Conservation (phyloP, 2,888 invertebrate species). For the Spatulosminthurus flaviceps region DNA sequence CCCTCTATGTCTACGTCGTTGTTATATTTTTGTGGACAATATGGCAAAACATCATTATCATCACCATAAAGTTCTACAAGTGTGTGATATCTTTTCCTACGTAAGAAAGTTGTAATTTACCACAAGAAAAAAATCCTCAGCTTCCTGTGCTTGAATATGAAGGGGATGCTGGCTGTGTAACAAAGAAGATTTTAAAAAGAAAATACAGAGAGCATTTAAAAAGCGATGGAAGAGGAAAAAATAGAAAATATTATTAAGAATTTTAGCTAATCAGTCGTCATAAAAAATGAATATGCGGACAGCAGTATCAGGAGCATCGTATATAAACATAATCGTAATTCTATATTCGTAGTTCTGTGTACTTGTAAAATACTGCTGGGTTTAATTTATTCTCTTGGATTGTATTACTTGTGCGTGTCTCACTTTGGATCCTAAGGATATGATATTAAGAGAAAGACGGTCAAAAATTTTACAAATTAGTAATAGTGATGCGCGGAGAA, state of each 20-base stretch:
- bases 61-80: constrained; percentile 39
- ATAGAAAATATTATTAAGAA: constrained; percentile 15
- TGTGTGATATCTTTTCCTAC: constrained; percentile 47
- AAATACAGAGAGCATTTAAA: not conserved
- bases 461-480: not conserved
- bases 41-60: constrained; percentile 36
- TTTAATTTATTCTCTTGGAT: constrained; percentile 11
- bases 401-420: not conserved
- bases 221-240: constrained; percentile 18
- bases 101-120: constrained; percentile 32
- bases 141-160: constrained; percentile 40
- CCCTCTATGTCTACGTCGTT: constrained; percentile 22
- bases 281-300: not conserved
- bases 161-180: not conserved
- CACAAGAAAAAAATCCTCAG: constrained; percentile 38
- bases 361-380: not conserved
- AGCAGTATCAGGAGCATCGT: not conserved
- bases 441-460: not conserved
- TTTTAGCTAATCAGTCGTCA: not conserved
- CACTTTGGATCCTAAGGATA: constrained; percentile 6
- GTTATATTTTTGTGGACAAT: constrained; percentile 43
- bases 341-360: not conserved
- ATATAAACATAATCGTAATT: not conserved
- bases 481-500: not conserved
- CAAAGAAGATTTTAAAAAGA: not conserved